Evolutionary conservation across 2,797 vertebrate genomes (phyloP), one percentile per base, ranked within the genome.

Genomic region (Phoxinus dragarum): DNA sequence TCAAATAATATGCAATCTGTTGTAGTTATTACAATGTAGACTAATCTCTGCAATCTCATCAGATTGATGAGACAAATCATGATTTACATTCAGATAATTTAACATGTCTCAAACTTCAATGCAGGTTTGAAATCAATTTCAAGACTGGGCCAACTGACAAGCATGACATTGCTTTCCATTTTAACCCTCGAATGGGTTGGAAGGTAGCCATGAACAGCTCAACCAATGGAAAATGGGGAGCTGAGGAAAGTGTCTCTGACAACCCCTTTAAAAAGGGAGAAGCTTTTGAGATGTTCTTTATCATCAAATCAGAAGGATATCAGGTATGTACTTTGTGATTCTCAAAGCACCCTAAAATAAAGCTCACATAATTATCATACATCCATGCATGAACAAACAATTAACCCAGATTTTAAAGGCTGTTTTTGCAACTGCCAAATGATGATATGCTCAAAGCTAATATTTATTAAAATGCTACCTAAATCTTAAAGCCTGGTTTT

Each of bases 81-180:
- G n/a, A 54, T 8, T 61, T 27, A 17, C 5, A 75, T 54, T 38
- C 6, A 36, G 34, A 36, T 56, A 0, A 31, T 66, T 80, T 27
- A 64, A 64, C 23, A 56, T 44, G 2, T 5, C 72, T 81, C 3
- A 47, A 47, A 59, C n/a, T 59, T 61, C 14, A 7, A 38, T 76
- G 14, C 71, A 89, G 88, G 11, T 86, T 89, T 71, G 3, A 0
- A 14, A 56, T 88, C 1, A 84, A 86, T 67, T 81, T 89, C 11
- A 54, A 49, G 54, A 80, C 71, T 27, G 88, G 88, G 31, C 21
- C 42, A 1, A 11, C 66, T 34, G 47, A 23, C 4, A 49, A 12
- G 2, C 19, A 86, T 71, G 88, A 86, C 67, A 64, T 16, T 8
- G 86, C 84, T 44, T 86, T 89, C 17, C 86, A 84, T 16, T 89